Conservation (phyloP, 1,140 invertebrate species). For the Zaprionus gabonicus region DNA sequence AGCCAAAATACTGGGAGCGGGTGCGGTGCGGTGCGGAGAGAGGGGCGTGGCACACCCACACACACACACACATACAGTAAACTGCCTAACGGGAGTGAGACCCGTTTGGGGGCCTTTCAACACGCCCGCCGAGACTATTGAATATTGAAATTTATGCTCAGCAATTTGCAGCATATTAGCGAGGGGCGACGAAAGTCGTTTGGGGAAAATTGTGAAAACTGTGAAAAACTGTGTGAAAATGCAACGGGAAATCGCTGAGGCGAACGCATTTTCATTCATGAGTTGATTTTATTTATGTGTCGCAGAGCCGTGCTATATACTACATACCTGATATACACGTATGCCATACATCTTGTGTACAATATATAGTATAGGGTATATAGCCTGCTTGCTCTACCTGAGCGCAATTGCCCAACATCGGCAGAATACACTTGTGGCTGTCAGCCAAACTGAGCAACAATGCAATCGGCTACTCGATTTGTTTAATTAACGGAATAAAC, state of each 20-base stretch:
- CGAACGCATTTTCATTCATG: conserved; percentile 81
- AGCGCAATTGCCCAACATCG: conserved; percentile 64
- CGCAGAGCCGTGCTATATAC: conserved; percentile 1
- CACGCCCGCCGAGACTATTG: conserved; percentile 51
- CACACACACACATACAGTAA: background rate
- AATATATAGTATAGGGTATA: conserved; percentile 14
- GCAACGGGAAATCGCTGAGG: conserved; percentile 76
- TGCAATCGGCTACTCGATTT: conserved; percentile 60
- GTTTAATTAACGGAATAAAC: conserved; percentile 73
- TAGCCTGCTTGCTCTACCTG: conserved; percentile 26
- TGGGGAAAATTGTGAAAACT: conserved; percentile 17
- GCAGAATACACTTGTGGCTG: conserved; percentile 72
- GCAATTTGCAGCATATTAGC: conserved; percentile 47
- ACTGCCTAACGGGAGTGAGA: background rate
- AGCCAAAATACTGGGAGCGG: background rate
- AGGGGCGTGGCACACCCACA: background rate
- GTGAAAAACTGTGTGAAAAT: conserved; percentile 30
- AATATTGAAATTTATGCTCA: conserved; percentile 63
- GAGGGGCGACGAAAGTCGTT: background rate
- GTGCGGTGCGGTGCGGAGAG: too few relatives aligned
- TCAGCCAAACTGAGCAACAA: conserved; percentile 74
- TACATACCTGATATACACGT: conserved; percentile 5
- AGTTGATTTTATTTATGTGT: conserved; percentile 78
- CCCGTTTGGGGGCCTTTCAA: conserved; percentile 37
- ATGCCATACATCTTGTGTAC: conserved; percentile 4